phyloP scores from a whole-genome alignment of 1,140 invertebrate species.

The Lutraria rhynchaena region DNA sequence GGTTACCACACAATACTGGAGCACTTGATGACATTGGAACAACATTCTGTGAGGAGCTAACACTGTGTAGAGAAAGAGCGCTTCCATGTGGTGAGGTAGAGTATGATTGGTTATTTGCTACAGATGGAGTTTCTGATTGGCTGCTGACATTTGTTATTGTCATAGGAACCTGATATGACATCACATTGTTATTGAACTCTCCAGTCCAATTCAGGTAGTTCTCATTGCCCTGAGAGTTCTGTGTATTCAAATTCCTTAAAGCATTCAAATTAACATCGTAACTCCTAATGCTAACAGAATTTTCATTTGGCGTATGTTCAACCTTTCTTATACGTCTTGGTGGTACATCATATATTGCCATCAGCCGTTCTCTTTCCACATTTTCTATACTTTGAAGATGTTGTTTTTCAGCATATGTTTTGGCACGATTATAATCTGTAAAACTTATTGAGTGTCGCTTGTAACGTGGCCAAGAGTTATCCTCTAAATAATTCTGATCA shows the following conservation, averaged over 20 bases:
- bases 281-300: slow-evolving; percentile 9
- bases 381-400: slow-evolving; percentile 73
- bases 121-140: slow-evolving; percentile 46
- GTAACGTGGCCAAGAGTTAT: slow-evolving; percentile 66
- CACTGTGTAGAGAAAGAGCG: slow-evolving; percentile 32
- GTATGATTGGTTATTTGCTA: slow-evolving; percentile 32
- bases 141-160: slow-evolving; percentile 16
- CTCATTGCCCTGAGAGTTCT: slow-evolving; percentile 37
- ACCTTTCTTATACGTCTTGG: slow-evolving; percentile 71
- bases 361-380: slow-evolving; percentile 69
- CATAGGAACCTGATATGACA: slow-evolving; percentile 58
- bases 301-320: slow-evolving; percentile 29
- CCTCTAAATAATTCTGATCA: slow-evolving; percentile 60
- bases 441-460: slow-evolving; percentile 78
- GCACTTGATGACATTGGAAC: slow-evolving; percentile 67
- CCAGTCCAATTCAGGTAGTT: slow-evolving; percentile 42
- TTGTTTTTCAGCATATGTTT: slow-evolving; percentile 66
- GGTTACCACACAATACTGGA: slow-evolving; percentile 62
- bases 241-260: slow-evolving; percentile 13
- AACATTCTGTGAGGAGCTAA: slow-evolving; percentile 15
- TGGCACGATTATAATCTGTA: slow-evolving; percentile 71
- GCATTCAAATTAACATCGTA: slow-evolving; percentile 53
- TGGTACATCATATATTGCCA: slow-evolving; percentile 78
- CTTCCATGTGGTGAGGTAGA: slow-evolving; percentile 51
- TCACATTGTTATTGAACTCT: slow-evolving; percentile 60